phyloP scores from a whole-genome alignment of 2,113 vertebrate genomes.

The Rhea pennata region DNA sequence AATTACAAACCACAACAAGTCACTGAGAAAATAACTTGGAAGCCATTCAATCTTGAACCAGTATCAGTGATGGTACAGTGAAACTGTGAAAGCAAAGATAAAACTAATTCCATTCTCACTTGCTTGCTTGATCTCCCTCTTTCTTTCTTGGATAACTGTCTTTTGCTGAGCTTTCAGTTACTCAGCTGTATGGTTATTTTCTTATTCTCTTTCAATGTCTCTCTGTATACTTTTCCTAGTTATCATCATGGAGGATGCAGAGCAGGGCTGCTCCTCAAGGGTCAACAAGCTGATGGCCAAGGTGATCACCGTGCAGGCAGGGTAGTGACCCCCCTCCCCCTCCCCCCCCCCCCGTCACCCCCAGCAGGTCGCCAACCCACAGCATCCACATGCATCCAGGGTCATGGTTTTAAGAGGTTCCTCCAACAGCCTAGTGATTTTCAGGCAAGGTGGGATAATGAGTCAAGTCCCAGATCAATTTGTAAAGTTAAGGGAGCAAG shows the following conservation, averaged over 20 bases:
- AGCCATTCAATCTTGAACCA: not conserved
- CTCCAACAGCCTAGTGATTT: not conserved
- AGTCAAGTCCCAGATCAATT: not conserved
- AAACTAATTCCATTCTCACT: not conserved
- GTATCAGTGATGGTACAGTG: not conserved
- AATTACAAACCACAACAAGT: not conserved
- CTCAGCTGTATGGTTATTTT: not conserved
- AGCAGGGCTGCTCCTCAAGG: rapidly evolving
- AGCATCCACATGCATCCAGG: not conserved
- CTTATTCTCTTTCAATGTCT: not conserved
- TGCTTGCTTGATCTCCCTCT: not conserved
- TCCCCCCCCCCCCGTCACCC: too few relatives aligned
- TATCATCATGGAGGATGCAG: not conserved
- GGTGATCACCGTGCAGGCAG: too few relatives aligned
- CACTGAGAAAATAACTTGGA: not conserved
- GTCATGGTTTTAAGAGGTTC: not conserved
- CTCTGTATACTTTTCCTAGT: not conserved
- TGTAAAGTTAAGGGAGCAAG: not conserved
- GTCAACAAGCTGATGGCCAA: not conserved
- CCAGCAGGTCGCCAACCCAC: not conserved
- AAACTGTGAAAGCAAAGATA: not conserved
- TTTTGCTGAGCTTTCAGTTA: not conserved
- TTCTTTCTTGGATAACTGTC: not conserved
- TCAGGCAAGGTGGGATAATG: not conserved
- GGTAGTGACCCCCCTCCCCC: too few relatives aligned